Evolutionary conservation across 2,888 invertebrate species (phyloP).

Genomic region (Xestia xanthographa): DNA sequence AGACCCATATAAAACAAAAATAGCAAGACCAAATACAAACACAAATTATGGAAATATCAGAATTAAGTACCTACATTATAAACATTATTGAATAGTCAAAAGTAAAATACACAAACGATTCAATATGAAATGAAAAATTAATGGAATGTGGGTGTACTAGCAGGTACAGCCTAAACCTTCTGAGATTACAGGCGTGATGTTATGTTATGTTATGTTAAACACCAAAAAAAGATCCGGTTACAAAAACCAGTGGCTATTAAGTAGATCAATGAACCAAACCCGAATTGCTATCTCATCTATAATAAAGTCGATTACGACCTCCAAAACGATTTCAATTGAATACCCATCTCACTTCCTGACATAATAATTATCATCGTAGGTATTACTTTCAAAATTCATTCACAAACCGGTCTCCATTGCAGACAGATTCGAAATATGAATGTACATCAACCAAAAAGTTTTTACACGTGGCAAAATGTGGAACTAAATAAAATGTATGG

Average conservation of each 20-base stretch:
- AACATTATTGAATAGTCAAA: no score
- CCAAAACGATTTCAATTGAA: conserved; percentile 38
- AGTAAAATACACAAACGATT: no score
- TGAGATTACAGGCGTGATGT: no score
- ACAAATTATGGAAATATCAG: no score
- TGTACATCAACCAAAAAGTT: background rate
- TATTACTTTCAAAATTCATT: conserved; percentile 58
- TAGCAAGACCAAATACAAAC: no score
- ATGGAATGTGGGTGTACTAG: no score
- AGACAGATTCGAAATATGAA: conserved; percentile 18
- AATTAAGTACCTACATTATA: no score
- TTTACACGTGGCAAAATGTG: conserved; percentile 4
- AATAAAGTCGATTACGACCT: conserved; percentile 31
- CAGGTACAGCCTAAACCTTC: no score
- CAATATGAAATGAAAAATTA: no score
- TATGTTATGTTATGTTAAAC: background rate
- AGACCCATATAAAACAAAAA: no score
- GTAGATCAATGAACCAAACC: conserved; percentile 10
- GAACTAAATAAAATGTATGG: conserved; percentile 12
- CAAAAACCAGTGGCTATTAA: background rate
- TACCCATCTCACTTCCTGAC: conserved; percentile 46
- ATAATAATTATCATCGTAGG: conserved; percentile 40
- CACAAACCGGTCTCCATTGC: conserved; percentile 44
- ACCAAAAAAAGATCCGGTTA: background rate
- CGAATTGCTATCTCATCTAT: conserved; percentile 12